Conservation (phyloP, 2,113 vertebrate species). For the Anthoscopus minutus region DNA sequence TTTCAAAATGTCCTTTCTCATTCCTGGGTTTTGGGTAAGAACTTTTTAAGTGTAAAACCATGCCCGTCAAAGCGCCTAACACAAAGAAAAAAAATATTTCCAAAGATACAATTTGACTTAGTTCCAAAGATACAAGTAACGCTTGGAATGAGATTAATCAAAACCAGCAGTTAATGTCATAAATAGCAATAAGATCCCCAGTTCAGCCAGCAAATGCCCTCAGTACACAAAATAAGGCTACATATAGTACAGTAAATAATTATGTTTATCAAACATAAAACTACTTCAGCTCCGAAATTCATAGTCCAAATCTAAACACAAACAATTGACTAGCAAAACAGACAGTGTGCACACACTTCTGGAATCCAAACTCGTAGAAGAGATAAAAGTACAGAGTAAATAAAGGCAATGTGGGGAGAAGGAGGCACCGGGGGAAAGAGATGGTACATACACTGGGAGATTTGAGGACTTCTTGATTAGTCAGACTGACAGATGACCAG, state of each 20-base stretch:
- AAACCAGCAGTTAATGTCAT: not conserved
- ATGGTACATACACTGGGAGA: not conserved
- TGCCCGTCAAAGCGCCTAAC: not conserved
- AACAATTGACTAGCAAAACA: not conserved
- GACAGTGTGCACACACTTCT: not conserved
- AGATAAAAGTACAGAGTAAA: not conserved
- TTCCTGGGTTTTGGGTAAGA: not conserved
- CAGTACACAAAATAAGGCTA: not conserved
- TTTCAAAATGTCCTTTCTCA: not conserved
- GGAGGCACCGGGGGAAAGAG: not conserved
- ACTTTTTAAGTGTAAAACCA: not conserved
- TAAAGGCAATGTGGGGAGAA: not conserved
- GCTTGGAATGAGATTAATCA: not conserved
- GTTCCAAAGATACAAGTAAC: not conserved
- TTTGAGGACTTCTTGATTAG: not conserved
- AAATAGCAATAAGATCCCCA: not conserved
- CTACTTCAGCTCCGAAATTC: not conserved
- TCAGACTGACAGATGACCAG: not conserved
- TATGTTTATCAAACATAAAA: not conserved
- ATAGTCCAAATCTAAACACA: not conserved
- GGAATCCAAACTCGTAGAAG: not conserved
- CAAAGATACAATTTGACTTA: not conserved
- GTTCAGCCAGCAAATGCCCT: not conserved
- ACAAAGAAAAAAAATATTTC: not conserved
- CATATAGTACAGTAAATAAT: not conserved